Conservation (phyloP, 1,140 invertebrate genomes). For the Oryzaephilus surinamensis region DNA sequence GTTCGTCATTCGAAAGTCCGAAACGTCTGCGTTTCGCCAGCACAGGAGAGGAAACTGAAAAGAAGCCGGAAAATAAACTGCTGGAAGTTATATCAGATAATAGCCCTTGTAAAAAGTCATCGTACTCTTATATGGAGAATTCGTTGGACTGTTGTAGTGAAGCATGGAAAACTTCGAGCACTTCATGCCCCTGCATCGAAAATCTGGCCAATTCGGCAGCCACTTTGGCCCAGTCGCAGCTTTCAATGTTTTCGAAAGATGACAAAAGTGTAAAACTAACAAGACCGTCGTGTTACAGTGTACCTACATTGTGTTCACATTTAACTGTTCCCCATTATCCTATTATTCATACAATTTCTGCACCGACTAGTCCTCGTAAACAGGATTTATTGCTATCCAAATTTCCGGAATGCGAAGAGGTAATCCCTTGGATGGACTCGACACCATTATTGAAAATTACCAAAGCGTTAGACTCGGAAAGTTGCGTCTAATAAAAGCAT, state of each 20-base stretch:
- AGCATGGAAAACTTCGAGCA: constrained; percentile 41
- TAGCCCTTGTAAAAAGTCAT: constrained; percentile 39
- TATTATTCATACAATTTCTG: constrained; percentile 33
- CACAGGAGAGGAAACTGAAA: constrained; percentile 40
- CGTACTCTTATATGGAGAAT: constrained; percentile 25
- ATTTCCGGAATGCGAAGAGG: constrained; percentile 34
- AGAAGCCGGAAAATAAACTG: constrained; percentile 21
- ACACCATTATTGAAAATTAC: constrained; percentile 36
- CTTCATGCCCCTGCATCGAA: constrained; percentile 51
- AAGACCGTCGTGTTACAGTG: constrained; percentile 26
- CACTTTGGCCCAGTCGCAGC: constrained; percentile 30
- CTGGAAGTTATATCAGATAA: constrained; percentile 40
- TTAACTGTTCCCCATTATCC: constrained; percentile 17
- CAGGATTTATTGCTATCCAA: constrained; percentile 27
- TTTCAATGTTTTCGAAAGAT: constrained; percentile 27
- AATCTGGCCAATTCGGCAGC: constrained; percentile 36
- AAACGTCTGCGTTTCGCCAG: constrained; percentile 67
- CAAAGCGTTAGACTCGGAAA: constrained; percentile 14
- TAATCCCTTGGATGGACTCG: constrained; percentile 35
- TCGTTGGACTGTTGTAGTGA: constrained; percentile 36
- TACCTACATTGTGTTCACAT: constrained; percentile 29
- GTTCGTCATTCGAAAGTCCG: constrained; percentile 68
- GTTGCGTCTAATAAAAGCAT: constrained; percentile 4
- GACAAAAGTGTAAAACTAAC: constrained; percentile 15
- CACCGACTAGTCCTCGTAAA: constrained; percentile 39